These are phyloP conservation scores for Lampris megalopsis DNA, from an alignment of 2,113 vertebrate species.

Conservation along the genomic window DNA sequence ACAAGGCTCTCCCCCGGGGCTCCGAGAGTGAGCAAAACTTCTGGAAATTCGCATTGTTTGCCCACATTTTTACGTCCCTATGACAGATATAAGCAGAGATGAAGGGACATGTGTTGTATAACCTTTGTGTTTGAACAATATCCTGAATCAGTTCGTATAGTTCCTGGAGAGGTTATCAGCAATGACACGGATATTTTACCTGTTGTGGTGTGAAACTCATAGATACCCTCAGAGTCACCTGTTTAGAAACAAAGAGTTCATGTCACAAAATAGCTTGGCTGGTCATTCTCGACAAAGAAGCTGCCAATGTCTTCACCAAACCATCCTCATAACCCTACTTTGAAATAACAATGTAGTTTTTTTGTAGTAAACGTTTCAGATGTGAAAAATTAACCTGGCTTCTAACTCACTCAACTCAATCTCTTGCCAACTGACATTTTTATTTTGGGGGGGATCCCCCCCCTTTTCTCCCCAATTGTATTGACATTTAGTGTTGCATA, in stretches of 20 bases:
- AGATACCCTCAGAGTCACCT: constrained; percentile 77
- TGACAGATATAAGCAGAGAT: constrained; percentile 22
- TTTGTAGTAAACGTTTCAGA: no score
- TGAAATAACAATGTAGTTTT: not conserved
- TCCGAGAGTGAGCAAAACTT: constrained; percentile 77
- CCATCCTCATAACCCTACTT: not conserved
- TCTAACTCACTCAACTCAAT: no score
- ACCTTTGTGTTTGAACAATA: not conserved
- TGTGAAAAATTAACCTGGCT: no score
- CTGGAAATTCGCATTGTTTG: constrained; percentile 62
- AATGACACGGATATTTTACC: constrained; percentile 47
- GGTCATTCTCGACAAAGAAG: not conserved
- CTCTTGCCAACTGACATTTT: no score
- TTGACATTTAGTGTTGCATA: no score
- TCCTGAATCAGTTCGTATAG: not conserved
- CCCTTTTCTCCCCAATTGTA: no score
- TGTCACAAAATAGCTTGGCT: not conserved
- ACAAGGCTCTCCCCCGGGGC: constrained; percentile 72
- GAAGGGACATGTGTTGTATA: not conserved
- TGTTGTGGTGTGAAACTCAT: constrained; percentile 76
- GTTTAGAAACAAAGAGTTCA: constrained; percentile 12
- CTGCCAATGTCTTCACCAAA: not conserved
- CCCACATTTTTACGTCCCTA: constrained; percentile 43
- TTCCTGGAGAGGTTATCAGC: not conserved
- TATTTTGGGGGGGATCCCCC: no score